Evolutionary conservation across 1,140 invertebrate species (phyloP).

Genomic region (Notospermus geniculatus): DNA sequence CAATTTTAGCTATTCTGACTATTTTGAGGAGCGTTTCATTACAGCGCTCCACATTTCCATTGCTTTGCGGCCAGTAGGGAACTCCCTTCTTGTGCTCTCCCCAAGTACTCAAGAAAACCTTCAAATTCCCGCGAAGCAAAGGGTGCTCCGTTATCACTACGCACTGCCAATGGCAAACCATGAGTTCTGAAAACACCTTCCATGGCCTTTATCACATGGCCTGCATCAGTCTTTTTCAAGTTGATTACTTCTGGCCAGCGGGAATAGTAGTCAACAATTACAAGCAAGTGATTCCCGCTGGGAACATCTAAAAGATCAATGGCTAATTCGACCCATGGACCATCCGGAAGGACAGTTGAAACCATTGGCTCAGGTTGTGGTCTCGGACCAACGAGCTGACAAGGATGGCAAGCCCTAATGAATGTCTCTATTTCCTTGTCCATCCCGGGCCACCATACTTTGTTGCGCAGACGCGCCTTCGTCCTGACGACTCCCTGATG

Average conservation of each 20-base stretch:
- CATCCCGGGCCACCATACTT: slow-evolving; percentile 31
- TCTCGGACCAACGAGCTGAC: slow-evolving; percentile 22
- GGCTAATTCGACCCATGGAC: slow-evolving; percentile 26
- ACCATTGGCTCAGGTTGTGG: slow-evolving; percentile 22
- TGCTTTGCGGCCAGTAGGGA: slow-evolving; percentile 26
- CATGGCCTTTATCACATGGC: slow-evolving; percentile 14
- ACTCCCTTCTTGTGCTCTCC: slow-evolving; percentile 14
- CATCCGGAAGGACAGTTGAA: slow-evolving; percentile 15
- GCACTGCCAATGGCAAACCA: slow-evolving; percentile 20
- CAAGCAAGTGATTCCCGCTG: slow-evolving; percentile 24
- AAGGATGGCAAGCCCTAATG: slow-evolving; percentile 24
- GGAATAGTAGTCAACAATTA: slow-evolving; percentile 26
- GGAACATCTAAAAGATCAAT: slow-evolving; percentile 27
- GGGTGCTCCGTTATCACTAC: slow-evolving; percentile 24
- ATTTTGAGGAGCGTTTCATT: slow-evolving; percentile 30
- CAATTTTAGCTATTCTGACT: slow-evolving; percentile 25
- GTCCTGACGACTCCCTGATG: slow-evolving; percentile 25
- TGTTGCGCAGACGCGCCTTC: slow-evolving; percentile 23
- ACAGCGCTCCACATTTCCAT: slow-evolving; percentile 32
- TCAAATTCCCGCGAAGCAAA: slow-evolving; percentile 19
- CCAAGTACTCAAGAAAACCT: slow-evolving; percentile 6
- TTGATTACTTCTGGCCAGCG: slow-evolving; percentile 23
- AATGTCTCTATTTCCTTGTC: slow-evolving; percentile 29
- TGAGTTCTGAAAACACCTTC: slow-evolving; percentile 21
- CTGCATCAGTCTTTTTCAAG: slow-evolving; percentile 17